Percentiles rank a stretch among this genome's conserved stretches.
Evolutionary conservation across 2,888 invertebrate species (phyloP).

Genomic region (Zaprionus lineosus): DNA sequence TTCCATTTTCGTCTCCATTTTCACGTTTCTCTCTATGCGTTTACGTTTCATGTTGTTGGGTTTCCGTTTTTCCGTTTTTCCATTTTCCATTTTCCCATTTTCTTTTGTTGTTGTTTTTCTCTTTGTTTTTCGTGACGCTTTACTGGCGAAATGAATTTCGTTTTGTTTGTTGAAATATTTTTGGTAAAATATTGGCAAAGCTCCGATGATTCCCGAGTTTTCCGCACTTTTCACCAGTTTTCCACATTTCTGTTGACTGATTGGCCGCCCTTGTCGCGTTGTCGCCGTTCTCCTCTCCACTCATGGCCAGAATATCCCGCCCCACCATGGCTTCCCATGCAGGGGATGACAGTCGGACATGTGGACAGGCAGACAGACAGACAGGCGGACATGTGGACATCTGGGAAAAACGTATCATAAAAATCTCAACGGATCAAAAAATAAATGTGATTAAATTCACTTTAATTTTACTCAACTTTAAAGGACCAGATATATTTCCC

Average conservation of each 20-base stretch:
- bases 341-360: too few species aligned
- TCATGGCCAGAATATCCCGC: slow-evolving; percentile 16
- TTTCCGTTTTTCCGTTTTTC: slow-evolving; percentile 15
- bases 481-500: neutral
- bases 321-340: neutral
- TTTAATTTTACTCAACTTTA: neutral
- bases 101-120: slow-evolving; percentile 4
- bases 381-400: slow-evolving; percentile 22
- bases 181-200: slow-evolving; percentile 65
- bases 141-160: slow-evolving; percentile 65
- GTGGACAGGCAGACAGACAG: too few species aligned
- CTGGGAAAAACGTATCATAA: slow-evolving; percentile 24
- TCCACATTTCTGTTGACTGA: slow-evolving; percentile 51
- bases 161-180: slow-evolving; percentile 72
- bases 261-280: slow-evolving; percentile 54
- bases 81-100: too few species aligned
- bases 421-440: slow-evolving; percentile 61
- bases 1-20: slow-evolving; percentile 23
- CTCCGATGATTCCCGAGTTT: neutral
- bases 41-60: slow-evolving; percentile 24
- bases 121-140: slow-evolving; percentile 8
- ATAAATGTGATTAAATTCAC: slow-evolving; percentile 33
- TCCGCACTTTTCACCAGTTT: slow-evolving; percentile 5
- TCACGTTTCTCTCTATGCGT: slow-evolving; percentile 25
- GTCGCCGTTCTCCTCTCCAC: slow-evolving; percentile 39